Conservation (phyloP, 2,888 invertebrate species). For the Nymphalis urticae region DNA sequence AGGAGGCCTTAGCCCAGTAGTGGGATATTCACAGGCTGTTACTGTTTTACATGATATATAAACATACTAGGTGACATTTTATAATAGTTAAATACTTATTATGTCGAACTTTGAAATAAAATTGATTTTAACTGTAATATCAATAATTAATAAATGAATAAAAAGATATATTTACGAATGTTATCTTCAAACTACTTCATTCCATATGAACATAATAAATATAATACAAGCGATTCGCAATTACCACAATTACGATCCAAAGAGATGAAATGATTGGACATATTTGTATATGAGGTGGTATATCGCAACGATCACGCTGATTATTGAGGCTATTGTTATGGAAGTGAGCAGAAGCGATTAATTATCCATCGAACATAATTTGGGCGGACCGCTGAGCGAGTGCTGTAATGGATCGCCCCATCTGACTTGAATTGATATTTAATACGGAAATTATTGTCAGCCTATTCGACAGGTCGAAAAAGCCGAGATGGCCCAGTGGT, state of each 20-base stretch:
- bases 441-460: slow-evolving; percentile 25
- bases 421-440: slow-evolving; percentile 58
- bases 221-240: slow-evolving; percentile 12
- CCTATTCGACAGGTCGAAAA: slow-evolving; percentile 17
- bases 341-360: slow-evolving; percentile 72
- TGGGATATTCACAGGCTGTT: too few species aligned
- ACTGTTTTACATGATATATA: too few species aligned
- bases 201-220: not conserved
- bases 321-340: slow-evolving; percentile 48
- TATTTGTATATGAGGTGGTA: slow-evolving; percentile 17
- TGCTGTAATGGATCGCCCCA: slow-evolving; percentile 60
- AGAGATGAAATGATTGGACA: slow-evolving; percentile 20
- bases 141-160: not conserved
- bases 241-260: slow-evolving; percentile 21
- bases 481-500: too few species aligned
- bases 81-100: too few species aligned
- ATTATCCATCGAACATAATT: slow-evolving; percentile 81
- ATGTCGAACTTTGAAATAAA: too few species aligned
- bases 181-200: not conserved
- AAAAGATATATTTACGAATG: not conserved
- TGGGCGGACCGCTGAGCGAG: slow-evolving; percentile 67
- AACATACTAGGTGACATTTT: too few species aligned
- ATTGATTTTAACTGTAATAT: too few species aligned
- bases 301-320: slow-evolving; percentile 24
- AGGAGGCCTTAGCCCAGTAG: too few species aligned